Evolutionary conservation across 2,888 invertebrate genomes (phyloP), one percentile per base, ranked within the genome.

Genomic region (Phanerotoma sp.): DNA sequence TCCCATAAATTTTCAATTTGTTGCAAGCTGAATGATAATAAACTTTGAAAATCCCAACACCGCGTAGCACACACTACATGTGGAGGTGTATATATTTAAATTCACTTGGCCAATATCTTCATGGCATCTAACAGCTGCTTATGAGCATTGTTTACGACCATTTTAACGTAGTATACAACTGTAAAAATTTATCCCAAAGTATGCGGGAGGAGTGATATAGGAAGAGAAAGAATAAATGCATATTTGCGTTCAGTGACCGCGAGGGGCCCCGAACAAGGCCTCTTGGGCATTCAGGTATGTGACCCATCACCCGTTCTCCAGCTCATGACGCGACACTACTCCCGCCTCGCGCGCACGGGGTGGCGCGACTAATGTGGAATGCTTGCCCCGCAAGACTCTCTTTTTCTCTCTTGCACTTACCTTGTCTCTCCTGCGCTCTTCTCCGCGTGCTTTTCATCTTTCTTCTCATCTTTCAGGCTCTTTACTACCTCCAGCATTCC

Each of bases 161-260:
- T 35, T 10, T 15, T n/a, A 18, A 22, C 11, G 35, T n/a, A 18
- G 37, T 37, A 15, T 37, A 25, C 25, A 25, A 25, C 11, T 38
- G 5, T 11, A 38, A 18, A 38, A 38, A 38, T 11, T 11, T 18
- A 35, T 18, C 16, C 20, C 11, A 20, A 38, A 20, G 20, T 11
- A 38, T 11, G 11, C 18, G 18, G 38, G 20, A 9, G 10, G n/a
- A n/a, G 35, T 35, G 35, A 35, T 35, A 16, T 38, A 38, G 38
- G 38, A 15, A 21, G 35, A 32, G 33, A 21, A 46, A 6, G 9
- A 16, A 30, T 30, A 37, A 38, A 49, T 49, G 38, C 30, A 38
- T 49, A 49, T 49, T 37, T n/a, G 18, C 48, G 48, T 49, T 49
- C 38, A 49, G 30, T 38, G 48, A 49, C 48, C 48, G 48, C n/a